These are phyloP conservation scores for Atherinomorus stipes DNA, from an alignment of 2,113 vertebrate species.

Conservation along the genomic window DNA sequence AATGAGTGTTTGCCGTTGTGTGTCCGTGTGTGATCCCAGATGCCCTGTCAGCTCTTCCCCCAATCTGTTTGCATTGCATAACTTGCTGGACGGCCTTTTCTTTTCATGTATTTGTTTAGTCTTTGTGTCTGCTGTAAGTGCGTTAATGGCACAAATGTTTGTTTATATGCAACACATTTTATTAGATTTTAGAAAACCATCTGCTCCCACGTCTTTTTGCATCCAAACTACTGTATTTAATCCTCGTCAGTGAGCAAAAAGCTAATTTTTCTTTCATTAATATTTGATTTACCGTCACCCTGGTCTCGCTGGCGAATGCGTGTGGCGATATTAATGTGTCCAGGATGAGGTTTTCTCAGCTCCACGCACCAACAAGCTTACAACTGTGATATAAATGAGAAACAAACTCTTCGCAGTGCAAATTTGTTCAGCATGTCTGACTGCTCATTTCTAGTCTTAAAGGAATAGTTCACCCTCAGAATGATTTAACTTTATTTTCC, in stretches of 20 bases:
- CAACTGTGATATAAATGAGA: neutral
- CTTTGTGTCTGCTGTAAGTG: constrained; percentile 44
- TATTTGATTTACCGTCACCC: neutral
- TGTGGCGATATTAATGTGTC: constrained; percentile 17
- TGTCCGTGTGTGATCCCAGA: constrained; percentile 56
- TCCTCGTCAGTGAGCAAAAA: constrained; percentile 6
- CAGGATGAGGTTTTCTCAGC: neutral
- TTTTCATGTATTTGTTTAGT: constrained; percentile 51
- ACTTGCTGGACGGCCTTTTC: constrained; percentile 42
- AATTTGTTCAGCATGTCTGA: constrained; percentile 6
- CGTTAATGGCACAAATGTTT: constrained; percentile 40
- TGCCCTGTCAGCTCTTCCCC: constrained; percentile 46
- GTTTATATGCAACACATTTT: constrained; percentile 49
- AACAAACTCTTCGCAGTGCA: constrained; percentile 6
- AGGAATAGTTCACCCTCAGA: too few species aligned
- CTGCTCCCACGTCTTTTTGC: neutral
- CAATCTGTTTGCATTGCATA: constrained; percentile 56
- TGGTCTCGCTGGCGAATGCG: constrained; percentile 13
- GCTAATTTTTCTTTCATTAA: too few species aligned
- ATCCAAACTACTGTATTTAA: constrained; percentile 1
- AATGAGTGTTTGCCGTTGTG: constrained; percentile 54
- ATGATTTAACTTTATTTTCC: too few species aligned
- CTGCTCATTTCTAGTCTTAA: constrained; percentile 1
- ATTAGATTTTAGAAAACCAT: constrained; percentile 12
- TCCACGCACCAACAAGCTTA: neutral